Conservation (phyloP, 2,113 vertebrate species). For the Macquaria ambigua region DNA sequence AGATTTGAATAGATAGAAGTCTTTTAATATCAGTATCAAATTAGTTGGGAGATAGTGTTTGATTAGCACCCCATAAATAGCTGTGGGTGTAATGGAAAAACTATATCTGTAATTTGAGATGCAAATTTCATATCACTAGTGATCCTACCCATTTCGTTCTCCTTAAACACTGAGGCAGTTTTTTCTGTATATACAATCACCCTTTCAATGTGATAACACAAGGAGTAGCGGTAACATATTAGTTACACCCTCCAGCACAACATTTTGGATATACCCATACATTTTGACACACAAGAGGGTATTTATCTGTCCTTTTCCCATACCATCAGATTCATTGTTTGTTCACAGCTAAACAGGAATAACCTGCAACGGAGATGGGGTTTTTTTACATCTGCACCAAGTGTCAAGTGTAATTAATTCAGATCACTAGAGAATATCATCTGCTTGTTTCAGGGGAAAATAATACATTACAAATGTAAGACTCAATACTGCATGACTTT, state of each 20-base stretch:
- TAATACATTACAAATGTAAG: not conserved
- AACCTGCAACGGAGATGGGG: too few species aligned
- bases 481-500: not conserved
- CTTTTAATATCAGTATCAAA: not conserved
- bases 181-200: not conserved
- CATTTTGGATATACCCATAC: not conserved
- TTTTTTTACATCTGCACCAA: not conserved
- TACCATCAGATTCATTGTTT: not conserved
- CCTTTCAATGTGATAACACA: not conserved
- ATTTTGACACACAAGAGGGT: not conserved
- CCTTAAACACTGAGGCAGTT: not conserved
- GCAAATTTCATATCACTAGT: not conserved
- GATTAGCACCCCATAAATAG: not conserved
- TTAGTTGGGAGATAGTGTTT: not conserved
- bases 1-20: too few species aligned
- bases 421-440: not conserved
- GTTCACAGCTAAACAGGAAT: not conserved
- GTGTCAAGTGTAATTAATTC: not conserved
- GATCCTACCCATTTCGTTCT: not conserved
- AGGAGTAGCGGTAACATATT: not conserved
- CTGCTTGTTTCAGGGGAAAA: not conserved
- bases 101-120: constrained; percentile 2
- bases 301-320: not conserved
- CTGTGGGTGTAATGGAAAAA: not conserved
- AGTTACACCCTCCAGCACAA: not conserved